Base-by-base conservation (phyloP, 2,888 invertebrate species). In the Amphipoea oculea region DNA sequence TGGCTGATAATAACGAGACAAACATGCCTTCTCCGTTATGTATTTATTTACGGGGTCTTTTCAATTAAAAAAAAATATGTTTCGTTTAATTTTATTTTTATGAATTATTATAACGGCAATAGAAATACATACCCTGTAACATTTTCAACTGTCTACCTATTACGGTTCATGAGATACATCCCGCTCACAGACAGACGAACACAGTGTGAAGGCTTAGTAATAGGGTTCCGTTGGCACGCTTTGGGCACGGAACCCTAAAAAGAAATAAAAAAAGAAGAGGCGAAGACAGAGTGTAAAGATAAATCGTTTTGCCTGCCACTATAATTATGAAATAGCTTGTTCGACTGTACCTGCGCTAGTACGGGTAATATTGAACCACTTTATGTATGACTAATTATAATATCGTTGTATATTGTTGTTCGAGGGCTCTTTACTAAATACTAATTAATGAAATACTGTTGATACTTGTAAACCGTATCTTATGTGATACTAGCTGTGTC, bases 361-460 rank as follows among this genome's bases (percentile, higher is more conserved):
- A 48, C 23, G 29, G 9, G 20, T 78, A 66, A 62, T 81, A 67
- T 57, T 79, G 48, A 84, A 54, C 54, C 62, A 42, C 62, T 84
- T 57, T n/a, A 78, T 78, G 42, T 36, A 71, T 51, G 42, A 57
- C 48, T 57, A 71, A 78, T 78, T 78, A 71, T 79, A 83, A 71
- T 79, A 83, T 62, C 57, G 60, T 42, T n/a, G 40, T 42, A 63
- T 45, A 63, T 40, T 76, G 45, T 74, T 36, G 54, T 29, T 63
- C 17, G 11, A 20, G 17, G 14, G 48, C 17, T 42, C 68, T 45
- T 62, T 36, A 23, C 4, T n/a, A 42, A 51, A 29, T 45, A 45
- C 45, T 45, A 45, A n/a, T n/a, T n/a, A 45, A 11, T 45, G 45
- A 45, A 12, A 45, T 2, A 45, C 11, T 45, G 45, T 45, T 45